Base-by-base conservation (phyloP, 1,140 invertebrate species). In the Drosophila kanapiae region DNA sequence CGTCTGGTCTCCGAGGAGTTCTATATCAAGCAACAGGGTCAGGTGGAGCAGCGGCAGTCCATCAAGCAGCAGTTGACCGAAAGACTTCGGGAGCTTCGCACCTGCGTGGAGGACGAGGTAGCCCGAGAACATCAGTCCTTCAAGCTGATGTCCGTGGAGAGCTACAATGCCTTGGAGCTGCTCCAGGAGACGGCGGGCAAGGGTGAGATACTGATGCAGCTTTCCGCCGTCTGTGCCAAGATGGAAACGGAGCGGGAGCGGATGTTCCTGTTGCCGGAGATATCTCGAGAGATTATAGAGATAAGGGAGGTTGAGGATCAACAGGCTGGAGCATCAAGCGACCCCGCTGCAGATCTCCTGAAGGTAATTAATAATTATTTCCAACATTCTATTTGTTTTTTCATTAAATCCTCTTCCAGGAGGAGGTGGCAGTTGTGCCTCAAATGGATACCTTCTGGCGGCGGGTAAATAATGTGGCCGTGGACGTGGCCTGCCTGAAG, bases 171-270 rank as follows among this genome's bases (percentile, higher is more conserved):
- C 7, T 57, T 91, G 14, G 80, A 87, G 74, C 65, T 51, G 6
- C 64, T 87, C 5, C 78, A 88, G 14, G 56, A 56, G 0, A 76
- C 91, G 6, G 65, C 80, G 23, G 92, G 85, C 62, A 94, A 94
- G 78, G 94, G 94, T 4, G 93, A 94, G 63, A 94, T 93, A 42
- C 93, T 95, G 48, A 67, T 94, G 5, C 93, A 94, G 31, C 76
- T 95, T 33, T 93, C 93, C 4, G 92, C 92, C 0, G 90, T 95
- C n/a, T 95, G 94, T 68, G 80, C 94, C 43, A 94, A 94, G 92
- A 94, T 94, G 81, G 94, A 95, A 91, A 95, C 94, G 0, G 91
- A 93, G 72, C 90, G 93, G 2, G 95, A 95, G 86, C 94, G 94
- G 78, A 93, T 95, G 60, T 77, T 94, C 40, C 94, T 93, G 11